Evolutionary conservation across 2,888 invertebrate species (phyloP), one percentile per base, ranked within the genome.

Genomic region (Tenthredo scrophulariae): DNA sequence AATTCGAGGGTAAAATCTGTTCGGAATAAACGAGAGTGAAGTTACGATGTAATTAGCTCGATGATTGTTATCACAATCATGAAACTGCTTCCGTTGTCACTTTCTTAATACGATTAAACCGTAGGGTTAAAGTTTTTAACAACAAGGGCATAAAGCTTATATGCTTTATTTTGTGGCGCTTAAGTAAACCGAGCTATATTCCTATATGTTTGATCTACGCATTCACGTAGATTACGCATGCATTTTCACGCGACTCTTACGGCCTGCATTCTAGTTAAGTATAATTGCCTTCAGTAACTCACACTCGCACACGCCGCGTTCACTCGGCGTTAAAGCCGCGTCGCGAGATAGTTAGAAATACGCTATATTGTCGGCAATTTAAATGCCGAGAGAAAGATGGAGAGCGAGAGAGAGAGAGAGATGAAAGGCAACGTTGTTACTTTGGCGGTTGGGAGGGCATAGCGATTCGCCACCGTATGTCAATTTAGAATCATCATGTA

Each of bases 171-270:
- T 26, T 29, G 6, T 67, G 67, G 18, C 29, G 18, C 18, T 67
- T 1, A 67, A 67, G 67, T 67, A 33, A 67, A 67, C 18, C 67
- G 67, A 67, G 67, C 18, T 33, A 67, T 33, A 67, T 67, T 67
- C 67, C 62, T 62, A 62, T 62, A 67, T n/a, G 43, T 72, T 13
- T 72, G 72, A 72, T 83, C 70, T 46, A 83, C 83, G 83, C 67
- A 46, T 65, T 83, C 67, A 83, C 67, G 67, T 83, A 83, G 3
- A 46, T 83, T 83, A 83, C 83, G 83, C 46, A 83, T 83, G 83
- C 67, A 67, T 50, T 83, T 83, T 65, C 80, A 65, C 65, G 80
- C 65, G 62, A 37, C 46, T 67, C 46, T 26, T 26, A 29, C 67
- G 67, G 29, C 50, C 77, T 62, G 80, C 83, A 70, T 83, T 83